Conservation (phyloP, 2,888 invertebrate species). For the Chrysomela aeneicollis region DNA sequence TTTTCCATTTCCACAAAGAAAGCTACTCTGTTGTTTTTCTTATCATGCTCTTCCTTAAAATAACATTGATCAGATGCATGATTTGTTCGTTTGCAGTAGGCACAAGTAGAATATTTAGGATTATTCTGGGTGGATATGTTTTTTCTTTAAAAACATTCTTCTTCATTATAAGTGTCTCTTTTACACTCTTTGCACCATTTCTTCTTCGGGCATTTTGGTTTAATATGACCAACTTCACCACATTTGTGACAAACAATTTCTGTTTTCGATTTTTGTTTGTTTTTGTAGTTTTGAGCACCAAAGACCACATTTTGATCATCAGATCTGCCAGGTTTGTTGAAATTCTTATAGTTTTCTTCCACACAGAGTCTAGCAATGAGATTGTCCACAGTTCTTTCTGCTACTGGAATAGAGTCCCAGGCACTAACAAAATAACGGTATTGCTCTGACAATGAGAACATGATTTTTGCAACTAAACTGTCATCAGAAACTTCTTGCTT, state of each 20-base stretch:
- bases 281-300: background rate
- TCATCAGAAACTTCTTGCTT: background rate
- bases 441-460: background rate
- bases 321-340: background rate
- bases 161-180: too few relatives aligned
- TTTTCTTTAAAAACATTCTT: too few relatives aligned
- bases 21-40: background rate
- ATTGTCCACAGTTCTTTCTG: background rate
- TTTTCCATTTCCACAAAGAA: too few relatives aligned
- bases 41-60: background rate
- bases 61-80: background rate
- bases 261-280: background rate
- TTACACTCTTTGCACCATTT: background rate
- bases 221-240: background rate
- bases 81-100: background rate
- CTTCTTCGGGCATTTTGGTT: background rate
- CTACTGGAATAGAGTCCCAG: background rate
- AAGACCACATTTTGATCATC: background rate
- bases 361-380: conserved; percentile 5
- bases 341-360: background rate
- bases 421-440: background rate
- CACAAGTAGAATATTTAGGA: background rate
- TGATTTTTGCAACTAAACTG: conserved; percentile 12
- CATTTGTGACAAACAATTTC: background rate
- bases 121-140: too few relatives aligned